A percentile compares a stretch with the other conserved stretches of the same genome.
phyloP scores from a whole-genome alignment of 1,140 invertebrate species.

The Drosophila arawakana region DNA sequence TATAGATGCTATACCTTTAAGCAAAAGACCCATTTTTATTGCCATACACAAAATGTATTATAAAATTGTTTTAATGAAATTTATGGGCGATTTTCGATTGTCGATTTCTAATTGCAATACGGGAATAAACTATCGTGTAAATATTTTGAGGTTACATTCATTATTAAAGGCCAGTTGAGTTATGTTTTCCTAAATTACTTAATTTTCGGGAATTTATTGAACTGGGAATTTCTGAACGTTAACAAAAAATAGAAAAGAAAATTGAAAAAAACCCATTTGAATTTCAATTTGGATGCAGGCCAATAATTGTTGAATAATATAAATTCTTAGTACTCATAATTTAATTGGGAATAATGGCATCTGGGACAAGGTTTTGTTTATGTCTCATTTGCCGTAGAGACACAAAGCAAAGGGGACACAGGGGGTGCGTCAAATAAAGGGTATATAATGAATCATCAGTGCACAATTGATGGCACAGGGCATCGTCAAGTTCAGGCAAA shows the following conservation, averaged over 20 bases:
- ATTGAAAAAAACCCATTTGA: no score
- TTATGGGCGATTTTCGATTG: slow-evolving; percentile 9
- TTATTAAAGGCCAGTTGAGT: slow-evolving; percentile 32
- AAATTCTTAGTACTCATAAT: slow-evolving; percentile 32
- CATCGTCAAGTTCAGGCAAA: slow-evolving; percentile 39
- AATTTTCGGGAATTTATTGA: slow-evolving; percentile 35
- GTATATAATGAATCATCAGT: slow-evolving; percentile 31
- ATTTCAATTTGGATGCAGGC: slow-evolving; percentile 4
- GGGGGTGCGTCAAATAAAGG: background rate
- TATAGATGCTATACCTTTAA: background rate
- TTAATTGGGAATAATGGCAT: slow-evolving; percentile 47
- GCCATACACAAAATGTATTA: slow-evolving; percentile 20
- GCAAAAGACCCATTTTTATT: background rate
- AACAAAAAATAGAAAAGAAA: background rate
- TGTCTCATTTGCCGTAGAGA: slow-evolving; percentile 10
- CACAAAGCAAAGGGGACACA: background rate
- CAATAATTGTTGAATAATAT: slow-evolving; percentile 48
- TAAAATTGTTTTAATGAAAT: slow-evolving; percentile 15
- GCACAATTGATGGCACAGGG: slow-evolving; percentile 26
- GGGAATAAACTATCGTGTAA: slow-evolving; percentile 21
- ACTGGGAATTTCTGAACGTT: background rate
- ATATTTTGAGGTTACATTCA: slow-evolving; percentile 27
- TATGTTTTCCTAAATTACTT: slow-evolving; percentile 25
- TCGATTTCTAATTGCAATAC: background rate
- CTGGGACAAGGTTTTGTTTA: slow-evolving; percentile 41